phyloP scores from a whole-genome alignment of 2,888 invertebrate genomes.

The Trachelus troglodyta region DNA sequence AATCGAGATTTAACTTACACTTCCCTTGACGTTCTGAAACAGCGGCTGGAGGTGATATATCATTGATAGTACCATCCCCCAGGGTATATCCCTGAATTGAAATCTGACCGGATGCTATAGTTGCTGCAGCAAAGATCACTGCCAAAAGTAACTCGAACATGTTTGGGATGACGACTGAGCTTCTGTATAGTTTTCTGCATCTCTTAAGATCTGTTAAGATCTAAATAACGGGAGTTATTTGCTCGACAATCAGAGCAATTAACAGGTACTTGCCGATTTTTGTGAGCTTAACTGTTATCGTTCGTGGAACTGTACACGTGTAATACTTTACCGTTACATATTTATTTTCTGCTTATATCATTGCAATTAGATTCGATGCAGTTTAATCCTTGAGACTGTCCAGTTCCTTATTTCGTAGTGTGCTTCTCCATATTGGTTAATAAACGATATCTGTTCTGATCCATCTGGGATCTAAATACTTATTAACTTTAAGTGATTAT shows the following conservation, averaged over 20 bases:
- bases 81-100: constrained; percentile 29
- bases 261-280: constrained; percentile 35
- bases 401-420: neutral
- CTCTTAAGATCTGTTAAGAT: neutral
- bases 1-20: constrained; percentile 46
- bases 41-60: constrained; percentile 14
- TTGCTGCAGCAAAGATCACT: constrained; percentile 31
- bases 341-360: neutral
- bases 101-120: constrained; percentile 43
- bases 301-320: constrained; percentile 29
- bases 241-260: constrained; percentile 48
- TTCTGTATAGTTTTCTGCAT: constrained; percentile 6
- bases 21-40: constrained; percentile 40
- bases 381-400: constrained; percentile 6
- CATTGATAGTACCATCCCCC: constrained; percentile 38
- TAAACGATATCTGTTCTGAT: neutral
- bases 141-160: constrained; percentile 47
- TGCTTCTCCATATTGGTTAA: neutral
- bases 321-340: constrained; percentile 28
- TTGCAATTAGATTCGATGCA: constrained; percentile 9
- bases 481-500: neutral
- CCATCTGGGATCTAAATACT: neutral
- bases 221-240: constrained; percentile 50
- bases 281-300: constrained; percentile 19
- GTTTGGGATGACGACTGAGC: constrained; percentile 22